Percentiles rank a stretch among this genome's conserved stretches.
Conservation (phyloP, 23 tunicate genomes). For the Trididemnum clinides region DNA sequence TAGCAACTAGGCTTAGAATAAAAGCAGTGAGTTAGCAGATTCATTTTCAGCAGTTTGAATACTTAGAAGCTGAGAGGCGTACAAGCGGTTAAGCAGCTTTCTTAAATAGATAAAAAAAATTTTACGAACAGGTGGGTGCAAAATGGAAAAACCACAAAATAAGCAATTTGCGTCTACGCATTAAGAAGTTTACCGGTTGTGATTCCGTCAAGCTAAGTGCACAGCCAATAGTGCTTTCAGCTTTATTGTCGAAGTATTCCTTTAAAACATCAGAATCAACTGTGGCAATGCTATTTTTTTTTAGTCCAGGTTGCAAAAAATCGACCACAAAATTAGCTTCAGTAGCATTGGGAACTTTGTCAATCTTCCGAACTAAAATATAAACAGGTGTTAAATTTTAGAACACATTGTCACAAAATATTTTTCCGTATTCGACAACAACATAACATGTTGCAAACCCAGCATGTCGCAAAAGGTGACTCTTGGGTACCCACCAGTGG, state of each 20-base stretch:
- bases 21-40: too few relatives aligned
- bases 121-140: neutral
- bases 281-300: neutral
- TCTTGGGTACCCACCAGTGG: too few relatives aligned
- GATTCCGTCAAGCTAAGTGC: slow-evolving; percentile 26
- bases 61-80: too few relatives aligned
- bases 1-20: too few relatives aligned
- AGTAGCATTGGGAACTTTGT: neutral
- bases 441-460: neutral
- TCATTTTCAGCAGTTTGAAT: too few relatives aligned
- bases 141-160: neutral
- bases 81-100: too few relatives aligned
- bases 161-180: neutral
- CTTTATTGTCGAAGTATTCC: slow-evolving; percentile 9
- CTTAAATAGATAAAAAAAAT: too few relatives aligned
- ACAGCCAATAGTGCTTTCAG: slow-evolving; percentile 1
- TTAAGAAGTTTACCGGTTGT: slow-evolving; percentile 31
- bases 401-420: too few relatives aligned
- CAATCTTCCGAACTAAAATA: neutral
- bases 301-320: slow-evolving; percentile 34
- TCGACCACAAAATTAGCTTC: slow-evolving; percentile 61
- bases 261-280: slow-evolving; percentile 53
- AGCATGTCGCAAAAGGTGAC: neutral
- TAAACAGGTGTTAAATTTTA: neutral
- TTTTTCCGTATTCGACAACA: too few relatives aligned